phyloP scores from a whole-genome alignment of 1,140 invertebrate species.

The Formica selysi region DNA sequence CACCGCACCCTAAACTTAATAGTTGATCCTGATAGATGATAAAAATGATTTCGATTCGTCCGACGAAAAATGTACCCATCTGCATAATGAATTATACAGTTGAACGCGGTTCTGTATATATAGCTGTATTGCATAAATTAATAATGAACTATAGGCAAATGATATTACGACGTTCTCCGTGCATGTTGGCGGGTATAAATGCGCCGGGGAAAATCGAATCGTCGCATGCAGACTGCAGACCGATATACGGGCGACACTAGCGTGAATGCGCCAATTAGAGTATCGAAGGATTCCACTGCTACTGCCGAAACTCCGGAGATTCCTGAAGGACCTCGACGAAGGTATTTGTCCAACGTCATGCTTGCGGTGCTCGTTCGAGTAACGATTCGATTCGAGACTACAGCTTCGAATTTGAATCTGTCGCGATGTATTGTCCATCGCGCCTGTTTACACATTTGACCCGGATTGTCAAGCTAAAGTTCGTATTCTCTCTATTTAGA shows the following conservation, averaged over 20 bases:
- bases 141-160: conserved; percentile 8
- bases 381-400: conserved; percentile 78
- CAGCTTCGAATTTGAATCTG: conserved; percentile 72
- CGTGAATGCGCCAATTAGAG: conserved; percentile 84
- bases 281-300: conserved; percentile 81
- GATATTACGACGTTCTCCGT: conserved; percentile 4
- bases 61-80: not conserved
- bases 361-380: conserved; percentile 79
- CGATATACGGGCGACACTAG: conserved; percentile 74
- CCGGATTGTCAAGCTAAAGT: conserved; percentile 71
- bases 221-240: conserved; percentile 69
- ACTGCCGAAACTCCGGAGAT: conserved; percentile 81
- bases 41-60: not conserved
- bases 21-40: conserved; percentile 42
- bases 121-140: not conserved
- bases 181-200: conserved; percentile 10
- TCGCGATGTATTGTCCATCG: conserved; percentile 71
- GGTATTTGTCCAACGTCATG: conserved; percentile 82
- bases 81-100: not conserved
- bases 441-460: conserved; percentile 76
- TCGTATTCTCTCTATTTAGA: conserved; percentile 67
- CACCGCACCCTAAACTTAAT: conserved; percentile 59
- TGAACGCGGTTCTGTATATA: not conserved
- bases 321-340: conserved; percentile 82
- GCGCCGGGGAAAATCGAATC: conserved; percentile 69